Base-by-base conservation (phyloP, 2,797 vertebrate species). In the Amazonetta brasiliensis region DNA sequence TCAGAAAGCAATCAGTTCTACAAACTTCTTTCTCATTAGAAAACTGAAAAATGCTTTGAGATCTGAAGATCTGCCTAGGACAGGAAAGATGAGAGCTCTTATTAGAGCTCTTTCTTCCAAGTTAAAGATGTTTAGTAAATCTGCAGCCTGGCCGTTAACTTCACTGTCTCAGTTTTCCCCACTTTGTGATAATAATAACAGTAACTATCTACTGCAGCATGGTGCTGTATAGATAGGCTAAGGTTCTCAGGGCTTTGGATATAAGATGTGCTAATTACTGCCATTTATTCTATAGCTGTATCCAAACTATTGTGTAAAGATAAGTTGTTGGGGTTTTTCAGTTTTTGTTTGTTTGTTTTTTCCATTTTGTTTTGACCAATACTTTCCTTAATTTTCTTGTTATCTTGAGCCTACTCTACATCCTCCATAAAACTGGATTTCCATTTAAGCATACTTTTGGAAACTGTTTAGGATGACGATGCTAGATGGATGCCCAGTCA, bases 361-460 rank as follows among this genome's bases (percentile, higher is more conserved):
- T 46, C 44, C 64, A 2, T 1, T 72, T 77, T 80, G 48, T 58
- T 82, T 78, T 85, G 60, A 76, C 74, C 59, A 78, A 0, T 78
- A 69, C 11, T 67, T 88, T 52, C 50, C 12, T 15, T 83, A 0
- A 55, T 58, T 78, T 78, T 90, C 72, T 66, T 86, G 11, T 81
- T 91, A 50, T 73, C 55, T 80, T n/a, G 44, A 37, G 37, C 33
- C 69, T 81, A 7, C 66, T 69, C 83, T 62, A 25, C 58, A 48
- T 66, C 76, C 28, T 84, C 41, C 41, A 7, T 68, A 87, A 68
- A n/a, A 26, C 9, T 92, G 55, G 26, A 81, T 84, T 92, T 91
- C 37, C 85, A 21, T 85, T 63, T 75, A 87, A 63, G 39, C 22
- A 9, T n/a, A 67, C 86, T 84, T 69, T 82, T 31, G 26, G 55